Base-by-base conservation (phyloP, 2,797 vertebrate species). In the Sebastes hubbsi region DNA sequence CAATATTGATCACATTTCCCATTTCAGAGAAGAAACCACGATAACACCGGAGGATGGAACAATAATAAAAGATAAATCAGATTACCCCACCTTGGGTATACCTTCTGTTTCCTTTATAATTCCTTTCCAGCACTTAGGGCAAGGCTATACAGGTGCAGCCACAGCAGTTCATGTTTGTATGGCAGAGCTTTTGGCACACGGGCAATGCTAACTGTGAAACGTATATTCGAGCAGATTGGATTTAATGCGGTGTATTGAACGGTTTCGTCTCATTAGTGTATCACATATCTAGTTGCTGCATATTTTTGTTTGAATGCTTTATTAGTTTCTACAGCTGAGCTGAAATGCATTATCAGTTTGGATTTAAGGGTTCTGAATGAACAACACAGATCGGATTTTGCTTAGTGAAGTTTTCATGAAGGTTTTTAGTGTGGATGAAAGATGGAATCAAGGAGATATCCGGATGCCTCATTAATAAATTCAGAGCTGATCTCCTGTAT, bases 1-100 rank as follows among this genome's bases (percentile, higher is more conserved):
- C 95, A 95, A 96, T 96, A 96, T 96, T 96, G 95, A 96, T 96
- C 93, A 90, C 90, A 92, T 96, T 95, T 91, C 86, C 91, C 80
- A 87, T 95, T 95, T 92, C 87, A 89, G 80, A 85, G 85, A 63
- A 90, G 88, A 92, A 95, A 82, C 87, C 75, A 70, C 63, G 88
- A 94, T 93, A 94, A 94, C 80, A 83, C 67, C 56, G 70, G 81
- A 75, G 89, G 86, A 91, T 90, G 88, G 88, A 87, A 94, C 93
- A 93, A 94, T 92, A 94, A 94, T 94, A 91, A 92, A 92, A 91
- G 84, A 88, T 92, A 94, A 95, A 96, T 95, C 91, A 87, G 90
- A 95, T 95, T 91, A 95, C 82, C 79, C 84, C 71, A 88, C 87
- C 88, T 83, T 81, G 69, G 84, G 87, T 74, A 80, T 88, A 88